Base-by-base conservation (phyloP, 2,113 vertebrate species). In the Prunella himalayana region DNA sequence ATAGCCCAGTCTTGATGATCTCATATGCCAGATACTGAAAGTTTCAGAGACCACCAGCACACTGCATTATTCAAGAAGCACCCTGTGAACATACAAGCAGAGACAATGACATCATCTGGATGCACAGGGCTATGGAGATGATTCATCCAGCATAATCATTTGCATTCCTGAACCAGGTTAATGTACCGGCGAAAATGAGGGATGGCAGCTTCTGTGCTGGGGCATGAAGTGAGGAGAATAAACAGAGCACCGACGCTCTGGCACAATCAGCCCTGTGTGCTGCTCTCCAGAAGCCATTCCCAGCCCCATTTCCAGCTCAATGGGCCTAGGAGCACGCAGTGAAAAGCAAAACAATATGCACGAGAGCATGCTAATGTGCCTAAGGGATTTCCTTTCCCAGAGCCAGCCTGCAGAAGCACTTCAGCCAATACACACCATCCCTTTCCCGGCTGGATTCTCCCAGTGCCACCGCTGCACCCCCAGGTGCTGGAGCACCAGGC, bases 181-280 rank as follows among this genome's bases (percentile, higher is more conserved):
- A 94, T 35, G 51, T 71, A 83, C 51, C 71, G 44, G 33, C 69
- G 83, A 87, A 90, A 93, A 96, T 59, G 79, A 80, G 82, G 71
- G 82, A 77, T 73, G 71, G 92, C 68, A 92, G 82, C 42, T 63
- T 68, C 66, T 77, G 15, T 39, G n/a, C 47, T 85, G 63, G 28
- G 92, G 85, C 69, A 88, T 30, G 42, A 88, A 93, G 85, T 53
- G 66, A 93, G 75, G 37, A 90, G 77, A 75, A 89, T 41, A 81
- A 69, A 65, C 5, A 27, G 45, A 71, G 65, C 14, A 61, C 16
- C 4, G 7, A 9, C 11, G 54, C 37, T 81, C 79, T 77, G 79
- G 61, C 71, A 93, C 75, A 66, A 70, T 15, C 63, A 65, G 37
- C 44, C 57, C 39, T 2, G 1, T 2, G 33, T 37, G 47, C 18